A percentile compares a stretch with the other conserved stretches of the same genome.
Evolutionary conservation across 2,113 vertebrate species (phyloP).

Genomic region (Chaetura pelagica): DNA sequence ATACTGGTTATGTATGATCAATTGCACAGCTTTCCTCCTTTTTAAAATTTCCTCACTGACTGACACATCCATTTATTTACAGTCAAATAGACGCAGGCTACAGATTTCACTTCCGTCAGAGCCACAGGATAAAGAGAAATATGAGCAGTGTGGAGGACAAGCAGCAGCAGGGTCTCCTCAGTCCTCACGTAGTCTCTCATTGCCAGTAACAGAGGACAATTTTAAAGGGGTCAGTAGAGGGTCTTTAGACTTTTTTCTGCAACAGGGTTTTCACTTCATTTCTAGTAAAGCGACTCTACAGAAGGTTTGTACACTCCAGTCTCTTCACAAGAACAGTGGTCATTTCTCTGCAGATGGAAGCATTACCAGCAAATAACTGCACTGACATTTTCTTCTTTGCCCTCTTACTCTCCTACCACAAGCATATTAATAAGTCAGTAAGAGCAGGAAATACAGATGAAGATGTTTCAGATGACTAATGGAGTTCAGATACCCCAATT

Average conservation of each 20-base stretch:
- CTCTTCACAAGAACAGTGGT: not conserved
- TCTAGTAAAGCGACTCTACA: not conserved
- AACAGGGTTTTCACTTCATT: not conserved
- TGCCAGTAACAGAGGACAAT: not conserved
- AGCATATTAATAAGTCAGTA: not conserved
- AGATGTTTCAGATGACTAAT: constrained; percentile 23
- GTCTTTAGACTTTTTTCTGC: not conserved
- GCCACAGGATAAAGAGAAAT: not conserved
- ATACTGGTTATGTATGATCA: not conserved
- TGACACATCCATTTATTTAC: constrained; percentile 24
- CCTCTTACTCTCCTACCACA: not conserved
- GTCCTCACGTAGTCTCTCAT: not conserved
- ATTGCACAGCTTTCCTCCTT: not conserved
- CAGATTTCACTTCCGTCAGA: not conserved
- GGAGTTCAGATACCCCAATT: constrained; percentile 50
- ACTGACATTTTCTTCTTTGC: constrained; percentile 7
- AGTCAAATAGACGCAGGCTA: not conserved
- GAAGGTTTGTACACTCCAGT: not conserved
- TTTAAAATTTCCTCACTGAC: not conserved
- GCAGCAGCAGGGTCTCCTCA: not conserved
- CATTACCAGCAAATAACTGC: not conserved
- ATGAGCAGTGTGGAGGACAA: not conserved
- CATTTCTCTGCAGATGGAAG: not conserved
- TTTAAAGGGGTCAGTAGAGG: not conserved
- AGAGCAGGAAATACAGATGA: not conserved